Percentiles rank a stretch among this genome's conserved stretches.
Conservation (phyloP, 2,113 vertebrate genomes). For the Opisthocomus hoazin region DNA sequence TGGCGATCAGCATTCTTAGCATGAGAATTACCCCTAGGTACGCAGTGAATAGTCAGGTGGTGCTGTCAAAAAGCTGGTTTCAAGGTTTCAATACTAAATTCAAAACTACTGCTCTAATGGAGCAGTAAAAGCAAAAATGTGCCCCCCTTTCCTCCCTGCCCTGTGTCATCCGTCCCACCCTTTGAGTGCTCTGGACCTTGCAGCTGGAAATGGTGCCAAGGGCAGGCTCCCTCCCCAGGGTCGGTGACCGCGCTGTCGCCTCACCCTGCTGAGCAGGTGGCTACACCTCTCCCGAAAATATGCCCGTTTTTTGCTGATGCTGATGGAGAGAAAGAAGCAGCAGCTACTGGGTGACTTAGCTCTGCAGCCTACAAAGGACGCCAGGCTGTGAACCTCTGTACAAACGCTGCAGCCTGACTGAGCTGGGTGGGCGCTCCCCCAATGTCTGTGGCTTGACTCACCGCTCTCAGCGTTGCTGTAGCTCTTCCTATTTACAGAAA, state of each 20-base stretch:
- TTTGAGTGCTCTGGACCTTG: not conserved
- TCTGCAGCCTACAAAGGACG: not conserved
- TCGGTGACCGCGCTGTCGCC: not conserved
- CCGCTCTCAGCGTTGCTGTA: not conserved
- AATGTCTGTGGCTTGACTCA: fast-evolving
- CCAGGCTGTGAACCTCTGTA: not conserved
- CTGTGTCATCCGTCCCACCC: not conserved
- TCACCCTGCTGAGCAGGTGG: not conserved
- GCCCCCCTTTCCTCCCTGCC: not conserved
- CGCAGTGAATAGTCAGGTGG: not conserved
- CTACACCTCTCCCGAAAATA: not conserved
- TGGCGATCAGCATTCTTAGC: not conserved
- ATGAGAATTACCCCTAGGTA: not conserved
- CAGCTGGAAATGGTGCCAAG: not conserved
- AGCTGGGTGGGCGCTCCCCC: not conserved
- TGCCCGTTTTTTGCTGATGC: not conserved
- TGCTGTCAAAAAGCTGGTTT: not conserved
- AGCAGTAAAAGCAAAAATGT: not conserved
- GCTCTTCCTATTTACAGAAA: not conserved
- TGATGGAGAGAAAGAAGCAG: not conserved
- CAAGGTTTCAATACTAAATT: not conserved
- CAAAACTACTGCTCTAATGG: not conserved
- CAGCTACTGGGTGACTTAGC: not conserved
- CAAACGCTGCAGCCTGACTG: fast-evolving
- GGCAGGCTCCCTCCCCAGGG: not conserved